A percentile compares a stretch with the other conserved stretches of the same genome.
phyloP scores from a whole-genome alignment of 2,113 vertebrate genomes.

The Glaucidium brasilianum region DNA sequence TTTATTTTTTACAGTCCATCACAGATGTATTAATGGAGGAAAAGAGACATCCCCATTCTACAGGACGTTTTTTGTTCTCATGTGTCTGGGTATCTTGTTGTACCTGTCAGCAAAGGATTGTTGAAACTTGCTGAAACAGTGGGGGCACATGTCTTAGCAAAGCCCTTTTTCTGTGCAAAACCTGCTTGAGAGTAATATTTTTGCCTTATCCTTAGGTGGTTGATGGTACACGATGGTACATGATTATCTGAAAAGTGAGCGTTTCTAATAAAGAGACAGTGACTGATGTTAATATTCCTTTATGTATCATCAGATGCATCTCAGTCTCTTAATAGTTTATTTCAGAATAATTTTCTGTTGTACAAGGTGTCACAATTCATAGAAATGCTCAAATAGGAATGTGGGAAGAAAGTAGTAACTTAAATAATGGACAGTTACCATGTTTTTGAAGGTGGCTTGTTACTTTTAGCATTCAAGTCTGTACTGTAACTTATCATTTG shows the following conservation, averaged over 20 bases:
- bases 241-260: not conserved
- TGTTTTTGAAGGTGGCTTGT: not conserved
- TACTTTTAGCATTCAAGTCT: not conserved
- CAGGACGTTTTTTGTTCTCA: not conserved
- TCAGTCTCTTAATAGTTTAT: not conserved
- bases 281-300: not conserved
- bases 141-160: not conserved
- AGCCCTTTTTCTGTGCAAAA: not conserved
- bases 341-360: not conserved
- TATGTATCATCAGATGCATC: not conserved
- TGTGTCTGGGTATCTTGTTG: not conserved
- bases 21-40: not conserved
- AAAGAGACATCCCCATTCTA: not conserved
- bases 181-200: not conserved
- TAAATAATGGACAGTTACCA: not conserved
- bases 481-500: not conserved
- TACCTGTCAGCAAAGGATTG: not conserved
- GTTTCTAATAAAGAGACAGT: not conserved
- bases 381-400: not conserved
- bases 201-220: not conserved
- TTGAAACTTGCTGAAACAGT: not conserved
- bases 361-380: not conserved
- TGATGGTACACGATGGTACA: not conserved
- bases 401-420: not conserved
- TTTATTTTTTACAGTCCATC: not conserved